These are phyloP conservation scores for Pachycephala philippinensis DNA, from an alignment of 2,113 vertebrate genomes.

Conservation along the genomic window DNA sequence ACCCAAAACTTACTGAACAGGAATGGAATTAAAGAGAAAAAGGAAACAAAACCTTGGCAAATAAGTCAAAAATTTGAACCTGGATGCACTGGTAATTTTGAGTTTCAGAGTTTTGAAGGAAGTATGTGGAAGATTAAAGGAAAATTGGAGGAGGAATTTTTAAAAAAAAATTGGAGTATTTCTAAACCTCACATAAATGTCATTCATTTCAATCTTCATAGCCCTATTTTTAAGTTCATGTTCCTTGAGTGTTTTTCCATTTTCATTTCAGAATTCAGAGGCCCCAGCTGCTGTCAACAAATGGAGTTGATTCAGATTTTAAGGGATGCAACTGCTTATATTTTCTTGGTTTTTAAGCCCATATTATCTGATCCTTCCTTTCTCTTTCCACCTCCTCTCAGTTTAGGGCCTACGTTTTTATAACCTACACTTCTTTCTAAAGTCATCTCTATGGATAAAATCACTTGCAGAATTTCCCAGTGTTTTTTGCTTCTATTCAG, in stretches of 20 bases:
- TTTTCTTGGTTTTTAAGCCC: not conserved
- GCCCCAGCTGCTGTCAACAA: not conserved
- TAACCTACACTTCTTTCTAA: not conserved
- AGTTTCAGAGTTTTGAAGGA: not conserved
- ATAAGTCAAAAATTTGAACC: not conserved
- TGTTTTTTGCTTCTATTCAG: not conserved
- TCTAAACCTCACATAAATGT: not conserved
- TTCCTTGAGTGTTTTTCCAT: not conserved
- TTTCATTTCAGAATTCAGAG: not conserved
- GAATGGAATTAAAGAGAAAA: not conserved
- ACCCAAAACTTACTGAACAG: not conserved
- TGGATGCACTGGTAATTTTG: not conserved
- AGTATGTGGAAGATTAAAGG: not conserved
- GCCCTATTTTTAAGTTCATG: not conserved
- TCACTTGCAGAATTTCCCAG: not conserved
- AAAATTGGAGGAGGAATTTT: not conserved
- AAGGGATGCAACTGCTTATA: not conserved
- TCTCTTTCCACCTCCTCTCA: not conserved
- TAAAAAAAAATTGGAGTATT: not conserved
- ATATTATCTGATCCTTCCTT: not conserved
- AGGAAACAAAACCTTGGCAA: not conserved
- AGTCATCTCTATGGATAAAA: not conserved
- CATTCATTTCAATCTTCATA: not conserved
- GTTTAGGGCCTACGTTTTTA: not conserved
- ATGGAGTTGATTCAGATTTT: not conserved